Base-by-base conservation (phyloP, 2,113 vertebrate species). In the Colistium nudipinnis region DNA sequence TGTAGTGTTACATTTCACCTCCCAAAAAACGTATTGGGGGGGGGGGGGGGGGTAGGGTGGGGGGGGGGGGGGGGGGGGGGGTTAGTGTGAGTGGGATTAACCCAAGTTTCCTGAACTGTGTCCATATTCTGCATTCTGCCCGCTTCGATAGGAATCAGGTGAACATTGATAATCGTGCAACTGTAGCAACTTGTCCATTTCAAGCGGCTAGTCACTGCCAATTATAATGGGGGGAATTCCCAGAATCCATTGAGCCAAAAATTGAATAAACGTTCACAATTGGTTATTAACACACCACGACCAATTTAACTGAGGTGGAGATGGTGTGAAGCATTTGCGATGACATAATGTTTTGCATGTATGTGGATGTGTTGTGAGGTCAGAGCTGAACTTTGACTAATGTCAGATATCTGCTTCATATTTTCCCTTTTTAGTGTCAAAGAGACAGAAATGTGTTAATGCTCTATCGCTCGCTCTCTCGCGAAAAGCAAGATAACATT, bases 1-100 rank as follows among this genome's bases (percentile, higher is more conserved):
- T 31, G 12, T 25, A 53, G 60, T 71, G 55, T 71, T 25, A 51
- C 5, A 6, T 84, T 75, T 85, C 14, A 55, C 17, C n/a, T 62
- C 28, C n/a, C 38, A 35, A 68, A 20, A 68, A 22, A 51, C 51
- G 22, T 35, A 38, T 11, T 4, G n/a, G n/a, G n/a, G n/a, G n/a
- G n/a, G n/a, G n/a, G n/a, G n/a, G n/a, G n/a, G n/a, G n/a, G n/a
- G n/a, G n/a, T n/a, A n/a, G n/a, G n/a, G n/a, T n/a, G n/a, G n/a
- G n/a, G n/a, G n/a, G n/a, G n/a, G n/a, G n/a, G n/a, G n/a, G n/a
- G n/a, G n/a, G n/a, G n/a, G n/a, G n/a, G n/a, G n/a, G n/a, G n/a
- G n/a, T n/a, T n/a, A 11, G n/a, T 24, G 27, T 35, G 5, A 60
- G 47, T 7, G 14, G 6, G 55, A 54, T 45, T 19, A 48, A 43